A percentile compares a stretch with the other conserved stretches of the same genome.
phyloP scores from a whole-genome alignment of 2,797 vertebrate species.

The Catamblyrhynchus diadema region DNA sequence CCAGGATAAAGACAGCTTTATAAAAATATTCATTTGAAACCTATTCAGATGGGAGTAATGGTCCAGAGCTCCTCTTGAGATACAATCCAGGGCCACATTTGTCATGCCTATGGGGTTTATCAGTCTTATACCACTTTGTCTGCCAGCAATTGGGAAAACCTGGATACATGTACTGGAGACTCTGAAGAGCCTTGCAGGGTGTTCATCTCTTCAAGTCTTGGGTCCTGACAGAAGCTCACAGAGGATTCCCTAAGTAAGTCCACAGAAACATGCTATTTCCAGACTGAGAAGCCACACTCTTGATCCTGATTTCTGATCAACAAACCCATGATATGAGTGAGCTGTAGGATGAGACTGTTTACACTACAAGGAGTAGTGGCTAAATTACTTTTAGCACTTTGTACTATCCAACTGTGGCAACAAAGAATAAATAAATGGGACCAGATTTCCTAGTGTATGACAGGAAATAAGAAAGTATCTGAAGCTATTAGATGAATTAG shows the following conservation, averaged over 20 bases:
- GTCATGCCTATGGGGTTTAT: neutral
- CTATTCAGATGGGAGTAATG: neutral
- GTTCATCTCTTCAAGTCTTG: neutral
- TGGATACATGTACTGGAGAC: neutral
- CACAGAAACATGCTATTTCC: neutral
- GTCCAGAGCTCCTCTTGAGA: neutral
- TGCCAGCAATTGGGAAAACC: neutral
- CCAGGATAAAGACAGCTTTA: neutral
- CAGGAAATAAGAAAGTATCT: neutral
- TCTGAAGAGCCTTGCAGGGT: neutral
- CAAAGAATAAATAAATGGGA: neutral
- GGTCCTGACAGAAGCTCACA: neutral
- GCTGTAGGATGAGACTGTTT: neutral
- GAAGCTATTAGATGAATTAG: neutral
- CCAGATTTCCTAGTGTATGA: neutral
- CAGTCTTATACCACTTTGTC: neutral
- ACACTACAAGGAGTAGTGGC: neutral
- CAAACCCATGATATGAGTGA: neutral
- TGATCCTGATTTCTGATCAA: neutral
- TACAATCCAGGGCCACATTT: neutral
- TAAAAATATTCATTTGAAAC: neutral
- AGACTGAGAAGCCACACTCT: neutral
- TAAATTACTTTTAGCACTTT: neutral
- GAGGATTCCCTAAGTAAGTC: neutral
- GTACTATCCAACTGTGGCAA: neutral